phyloP scores from a whole-genome alignment of 92 coral and sea anemone genomes.

The Epizoanthus scotinus region DNA sequence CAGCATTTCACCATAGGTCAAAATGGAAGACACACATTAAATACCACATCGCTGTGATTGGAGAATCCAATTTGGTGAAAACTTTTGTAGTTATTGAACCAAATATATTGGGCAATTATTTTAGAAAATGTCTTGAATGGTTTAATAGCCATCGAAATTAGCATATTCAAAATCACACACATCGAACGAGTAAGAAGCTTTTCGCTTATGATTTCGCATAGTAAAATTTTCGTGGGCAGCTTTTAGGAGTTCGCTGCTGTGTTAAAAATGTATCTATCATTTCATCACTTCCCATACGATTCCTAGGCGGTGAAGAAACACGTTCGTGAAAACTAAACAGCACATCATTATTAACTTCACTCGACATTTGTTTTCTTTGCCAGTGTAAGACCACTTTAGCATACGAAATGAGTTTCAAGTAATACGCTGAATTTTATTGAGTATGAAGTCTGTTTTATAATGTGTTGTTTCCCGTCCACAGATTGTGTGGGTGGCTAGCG shows the following conservation, averaged over 20 bases:
- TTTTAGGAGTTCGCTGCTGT: constrained; percentile 4
- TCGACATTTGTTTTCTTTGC: neutral
- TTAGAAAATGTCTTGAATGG: neutral
- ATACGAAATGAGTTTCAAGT: constrained; percentile 2
- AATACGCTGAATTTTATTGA: neutral
- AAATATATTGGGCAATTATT: neutral
- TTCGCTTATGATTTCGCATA: neutral
- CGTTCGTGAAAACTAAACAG: constrained; percentile 7
- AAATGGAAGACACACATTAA: neutral
- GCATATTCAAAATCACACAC: constrained; percentile 1
- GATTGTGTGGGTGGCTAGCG: constrained; percentile 95
- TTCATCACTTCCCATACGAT: neutral
- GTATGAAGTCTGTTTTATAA: neutral
- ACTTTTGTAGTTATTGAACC: neutral
- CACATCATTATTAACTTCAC: neutral
- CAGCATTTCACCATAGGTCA: neutral
- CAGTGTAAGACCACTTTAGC: neutral
- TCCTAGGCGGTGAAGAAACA: neutral
- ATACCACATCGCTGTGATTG: neutral
- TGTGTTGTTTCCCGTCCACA: constrained; percentile 19
- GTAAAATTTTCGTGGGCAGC: neutral
- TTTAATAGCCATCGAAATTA: constrained; percentile 6
- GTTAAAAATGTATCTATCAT: neutral
- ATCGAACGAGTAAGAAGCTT: neutral
- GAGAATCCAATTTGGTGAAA: neutral